A percentile compares a stretch with the other conserved stretches of the same genome.
Evolutionary conservation across 2,113 vertebrate species (phyloP).

Genomic region (Willisornis vidua): DNA sequence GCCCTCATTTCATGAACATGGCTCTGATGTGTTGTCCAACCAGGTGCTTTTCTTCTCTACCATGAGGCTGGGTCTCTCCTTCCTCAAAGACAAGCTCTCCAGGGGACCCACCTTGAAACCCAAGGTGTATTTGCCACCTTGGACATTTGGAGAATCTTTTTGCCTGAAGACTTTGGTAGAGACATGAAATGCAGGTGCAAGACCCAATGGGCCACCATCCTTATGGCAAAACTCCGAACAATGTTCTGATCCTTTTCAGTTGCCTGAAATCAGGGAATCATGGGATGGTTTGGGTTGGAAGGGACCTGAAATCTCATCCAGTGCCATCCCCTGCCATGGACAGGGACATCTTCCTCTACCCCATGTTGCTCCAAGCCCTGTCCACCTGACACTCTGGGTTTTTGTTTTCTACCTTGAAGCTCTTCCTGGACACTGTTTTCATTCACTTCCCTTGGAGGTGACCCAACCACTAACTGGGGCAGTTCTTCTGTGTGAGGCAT

Average conservation of each 20-base stretch:
- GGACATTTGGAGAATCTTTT: not conserved
- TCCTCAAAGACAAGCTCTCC: not conserved
- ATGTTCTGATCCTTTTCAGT: not conserved
- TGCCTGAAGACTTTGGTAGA: not conserved
- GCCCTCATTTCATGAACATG: rapidly evolving
- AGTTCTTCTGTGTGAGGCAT: rapidly evolving
- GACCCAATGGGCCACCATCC: not conserved
- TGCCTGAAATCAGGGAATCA: not conserved
- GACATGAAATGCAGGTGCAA: not conserved
- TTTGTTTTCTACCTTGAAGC: not conserved
- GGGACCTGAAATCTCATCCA: not conserved
- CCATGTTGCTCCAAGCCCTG: not conserved
- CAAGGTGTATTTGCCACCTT: not conserved
- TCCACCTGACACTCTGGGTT: not conserved
- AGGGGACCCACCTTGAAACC: too few relatives aligned
- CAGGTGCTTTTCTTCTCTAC: not conserved
- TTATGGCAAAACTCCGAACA: not conserved
- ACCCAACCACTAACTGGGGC: not conserved
- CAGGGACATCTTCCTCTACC: not conserved
- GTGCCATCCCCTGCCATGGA: not conserved
- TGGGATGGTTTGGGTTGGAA: not conserved
- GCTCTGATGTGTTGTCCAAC: not conserved
- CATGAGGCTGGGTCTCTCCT: not conserved
- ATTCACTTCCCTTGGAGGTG: not conserved
- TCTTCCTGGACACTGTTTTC: not conserved